Evolutionary conservation across 2,888 invertebrate species (phyloP), one percentile per base, ranked within the genome.

Genomic region (Scaptomyza polygonia): DNA sequence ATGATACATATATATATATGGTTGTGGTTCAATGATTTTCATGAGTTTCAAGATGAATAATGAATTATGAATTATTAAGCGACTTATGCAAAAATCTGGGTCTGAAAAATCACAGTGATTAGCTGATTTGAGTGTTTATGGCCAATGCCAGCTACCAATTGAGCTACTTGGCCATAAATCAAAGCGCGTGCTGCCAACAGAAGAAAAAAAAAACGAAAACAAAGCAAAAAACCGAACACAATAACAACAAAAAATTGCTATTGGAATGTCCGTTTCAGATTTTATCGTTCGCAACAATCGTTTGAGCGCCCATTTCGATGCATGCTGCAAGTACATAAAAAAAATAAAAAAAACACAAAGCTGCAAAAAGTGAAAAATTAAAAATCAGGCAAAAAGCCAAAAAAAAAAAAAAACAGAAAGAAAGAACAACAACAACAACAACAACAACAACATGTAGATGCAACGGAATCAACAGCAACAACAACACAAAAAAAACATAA

Each of bases 31-130:
- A n/a, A n/a, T n/a, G n/a, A n/a, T n/a, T n/a, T n/a, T n/a, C n/a
- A n/a, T n/a, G n/a, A n/a, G n/a, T n/a, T n/a, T n/a, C n/a, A n/a
- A n/a, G n/a, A n/a, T n/a, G n/a, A n/a, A 81, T 83, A 78, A 84
- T 79, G 85, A 86, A 69, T 78, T 78, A 79, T 78, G 82, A 79
- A 79, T 82, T 84, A 84, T 84, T 84, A 82, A 79, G 63, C 69
- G 76, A 81, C 84, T 84, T 84, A 84, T 86, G 84, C 80, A 79
- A 75, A 86, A 67, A 52, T 59, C n/a, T 49, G 12, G 47, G 39
- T 14, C 18, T 77, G 78, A 82, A 69, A 82, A 82, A 72, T 83
- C 68, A 59, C 76, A 55, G 64, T 71, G 78, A 83, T 86, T 82
- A 78, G 78, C 62, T 71, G 83, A 72, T 70, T 79, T 69, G 64